Evolutionary conservation across 2,113 vertebrate genomes (phyloP).

Genomic region (Pholis gunnellus): DNA sequence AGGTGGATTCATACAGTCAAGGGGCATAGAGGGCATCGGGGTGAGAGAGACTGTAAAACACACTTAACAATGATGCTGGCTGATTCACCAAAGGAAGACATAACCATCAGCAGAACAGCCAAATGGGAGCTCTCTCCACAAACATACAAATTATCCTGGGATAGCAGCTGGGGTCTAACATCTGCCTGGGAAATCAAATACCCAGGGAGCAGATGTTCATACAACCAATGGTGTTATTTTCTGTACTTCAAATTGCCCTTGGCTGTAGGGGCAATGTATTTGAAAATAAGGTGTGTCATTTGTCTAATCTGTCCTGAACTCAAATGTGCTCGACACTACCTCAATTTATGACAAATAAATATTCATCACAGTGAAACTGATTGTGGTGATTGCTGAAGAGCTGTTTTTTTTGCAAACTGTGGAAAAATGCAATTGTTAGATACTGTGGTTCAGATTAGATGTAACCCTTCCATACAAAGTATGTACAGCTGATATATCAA

Average conservation of each 20-base stretch:
- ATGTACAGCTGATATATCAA: conserved; percentile 50
- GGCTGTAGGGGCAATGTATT: conserved; percentile 77
- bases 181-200: conserved; percentile 94
- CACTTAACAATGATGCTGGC: conserved; percentile 54
- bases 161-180: conserved; percentile 97
- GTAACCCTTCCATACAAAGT: conserved; percentile 33
- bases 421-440: conserved; percentile 15
- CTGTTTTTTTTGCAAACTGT: conserved; percentile 1
- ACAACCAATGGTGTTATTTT: conserved; percentile 92
- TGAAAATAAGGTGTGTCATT: conserved; percentile 60
- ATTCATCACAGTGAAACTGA: not conserved
- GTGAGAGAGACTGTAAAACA: conserved; percentile 53
- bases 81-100: conserved; percentile 70
- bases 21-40: conserved; percentile 40
- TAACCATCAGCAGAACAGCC: conserved; percentile 81
- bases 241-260: conserved; percentile 90
- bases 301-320: conserved; percentile 26
- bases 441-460: not conserved
- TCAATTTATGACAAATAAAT: not conserved
- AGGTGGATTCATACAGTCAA: conserved; percentile 7
- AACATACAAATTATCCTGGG: conserved; percentile 94
- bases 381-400: not conserved
- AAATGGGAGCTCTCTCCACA: conserved; percentile 91
- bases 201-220: conserved; percentile 94
- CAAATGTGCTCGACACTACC: conserved; percentile 2